These are phyloP conservation scores for Limnodromus scolopaceus DNA, from an alignment of 2,797 vertebrate species.

Conservation along the genomic window DNA sequence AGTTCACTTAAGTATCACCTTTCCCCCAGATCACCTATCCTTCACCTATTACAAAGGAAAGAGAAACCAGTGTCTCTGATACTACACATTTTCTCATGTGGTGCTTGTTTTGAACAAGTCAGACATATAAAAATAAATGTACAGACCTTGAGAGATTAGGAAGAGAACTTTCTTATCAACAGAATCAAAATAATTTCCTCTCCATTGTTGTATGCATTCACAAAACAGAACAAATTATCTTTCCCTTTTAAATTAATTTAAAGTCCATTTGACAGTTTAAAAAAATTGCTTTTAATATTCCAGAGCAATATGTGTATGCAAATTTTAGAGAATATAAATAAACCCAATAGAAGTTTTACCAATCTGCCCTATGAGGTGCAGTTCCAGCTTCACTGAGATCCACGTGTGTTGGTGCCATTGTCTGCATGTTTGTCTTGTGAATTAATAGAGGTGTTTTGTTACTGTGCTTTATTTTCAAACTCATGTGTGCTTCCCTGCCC, in stretches of 20 bases:
- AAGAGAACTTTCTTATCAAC: not conserved
- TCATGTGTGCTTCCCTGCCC: not conserved
- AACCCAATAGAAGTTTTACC: not conserved
- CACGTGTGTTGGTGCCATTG: not conserved
- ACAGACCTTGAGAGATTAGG: not conserved
- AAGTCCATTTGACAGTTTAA: not conserved
- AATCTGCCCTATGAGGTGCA: not conserved
- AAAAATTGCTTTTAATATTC: not conserved
- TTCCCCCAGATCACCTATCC: not conserved
- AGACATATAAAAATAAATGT: not conserved
- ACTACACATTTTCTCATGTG: not conserved
- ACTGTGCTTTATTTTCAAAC: conserved; percentile 5
- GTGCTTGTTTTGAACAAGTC: not conserved
- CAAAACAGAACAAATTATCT: not conserved
- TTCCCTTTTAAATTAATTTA: not conserved
- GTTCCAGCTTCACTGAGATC: conserved; percentile 80
- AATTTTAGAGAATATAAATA: not conserved
- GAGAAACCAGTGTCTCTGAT: not conserved
- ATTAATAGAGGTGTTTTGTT: not conserved
- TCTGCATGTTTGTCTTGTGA: conserved; percentile 68
- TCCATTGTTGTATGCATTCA: not conserved
- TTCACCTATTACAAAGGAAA: not conserved
- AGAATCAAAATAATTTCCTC: not conserved
- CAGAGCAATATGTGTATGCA: not conserved
- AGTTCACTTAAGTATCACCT: not conserved